These are phyloP conservation scores for Xyrauchen texanus DNA, from an alignment of 2,113 vertebrate genomes.

Conservation along the genomic window DNA sequence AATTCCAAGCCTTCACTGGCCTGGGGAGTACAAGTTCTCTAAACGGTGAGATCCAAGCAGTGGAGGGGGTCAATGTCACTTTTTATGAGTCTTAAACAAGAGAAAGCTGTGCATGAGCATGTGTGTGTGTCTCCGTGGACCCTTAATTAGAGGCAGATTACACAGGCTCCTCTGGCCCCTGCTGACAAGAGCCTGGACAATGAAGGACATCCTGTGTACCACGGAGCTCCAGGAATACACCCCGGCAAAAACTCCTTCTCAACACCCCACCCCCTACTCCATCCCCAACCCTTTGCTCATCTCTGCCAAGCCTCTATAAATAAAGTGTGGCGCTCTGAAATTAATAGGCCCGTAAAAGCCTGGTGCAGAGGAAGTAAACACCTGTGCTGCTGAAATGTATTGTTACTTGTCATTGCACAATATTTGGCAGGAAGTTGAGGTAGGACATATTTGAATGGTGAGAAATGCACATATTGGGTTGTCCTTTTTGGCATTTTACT, in stretches of 20 bases:
- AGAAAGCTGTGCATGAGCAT: slow-evolving; percentile 64
- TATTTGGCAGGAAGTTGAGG: slow-evolving; percentile 26
- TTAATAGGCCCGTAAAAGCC: slow-evolving; percentile 20
- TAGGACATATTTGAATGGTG: neutral
- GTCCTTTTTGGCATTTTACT: slow-evolving; percentile 14
- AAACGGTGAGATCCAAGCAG: slow-evolving; percentile 43
- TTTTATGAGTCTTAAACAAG: slow-evolving; percentile 71
- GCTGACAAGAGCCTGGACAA: slow-evolving; percentile 62
- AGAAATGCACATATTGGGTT: slow-evolving; percentile 2
- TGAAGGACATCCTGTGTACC: slow-evolving; percentile 63
- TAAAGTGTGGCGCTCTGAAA: slow-evolving; percentile 21
- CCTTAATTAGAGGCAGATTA: slow-evolving; percentile 73
- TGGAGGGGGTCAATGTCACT: slow-evolving; percentile 50
- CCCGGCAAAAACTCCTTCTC: neutral
- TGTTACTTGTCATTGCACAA: slow-evolving; percentile 35
- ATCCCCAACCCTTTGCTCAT: neutral
- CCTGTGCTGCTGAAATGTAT: slow-evolving; percentile 33
- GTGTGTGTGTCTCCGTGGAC: slow-evolving; percentile 33
- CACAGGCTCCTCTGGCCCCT: slow-evolving; percentile 30
- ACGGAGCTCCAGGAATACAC: slow-evolving; percentile 44
- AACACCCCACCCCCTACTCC: too few relatives aligned
- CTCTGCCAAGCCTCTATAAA: slow-evolving; percentile 36
- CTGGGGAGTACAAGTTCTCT: slow-evolving; percentile 17
- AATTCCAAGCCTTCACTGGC: neutral
- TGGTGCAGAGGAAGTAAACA: slow-evolving; percentile 22